A percentile compares a stretch with the other conserved stretches of the same genome.
phyloP scores from a whole-genome alignment of 1,140 invertebrate species.

The Hypothenemus hampei region DNA sequence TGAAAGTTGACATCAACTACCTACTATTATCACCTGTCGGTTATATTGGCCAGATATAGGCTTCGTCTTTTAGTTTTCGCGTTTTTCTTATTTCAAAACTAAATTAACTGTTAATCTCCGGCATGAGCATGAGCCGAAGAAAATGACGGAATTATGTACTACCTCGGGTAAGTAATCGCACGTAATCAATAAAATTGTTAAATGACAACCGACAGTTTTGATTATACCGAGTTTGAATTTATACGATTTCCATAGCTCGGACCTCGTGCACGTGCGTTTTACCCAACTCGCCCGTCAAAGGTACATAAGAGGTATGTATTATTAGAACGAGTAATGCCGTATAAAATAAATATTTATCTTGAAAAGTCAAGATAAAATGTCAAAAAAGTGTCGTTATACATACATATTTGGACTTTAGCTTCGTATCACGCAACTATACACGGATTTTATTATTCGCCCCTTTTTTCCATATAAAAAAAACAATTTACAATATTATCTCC shows the following conservation, averaged over 20 bases:
- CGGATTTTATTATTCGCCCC: not conserved
- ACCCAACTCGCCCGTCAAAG: not conserved
- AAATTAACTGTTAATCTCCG: slow-evolving; percentile 2
- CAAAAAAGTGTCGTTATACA: not conserved
- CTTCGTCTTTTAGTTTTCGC: not conserved
- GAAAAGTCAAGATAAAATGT: slow-evolving; percentile 6
- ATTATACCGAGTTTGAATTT: not conserved
- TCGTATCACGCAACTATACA: not conserved
- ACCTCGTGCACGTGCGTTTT: not conserved
- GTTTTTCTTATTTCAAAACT: slow-evolving; percentile 4
- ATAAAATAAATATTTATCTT: slow-evolving; percentile 12
- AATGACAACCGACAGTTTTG: not conserved
- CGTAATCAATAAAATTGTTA: not conserved
- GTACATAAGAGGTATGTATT: slow-evolving; percentile 1
- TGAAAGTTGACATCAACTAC: slow-evolving; percentile 7
- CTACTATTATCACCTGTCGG: slow-evolving; percentile 13
- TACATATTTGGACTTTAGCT: not conserved
- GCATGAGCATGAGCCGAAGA: too few species aligned
- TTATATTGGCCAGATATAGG: slow-evolving; percentile 8
- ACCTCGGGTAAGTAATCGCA: not conserved
- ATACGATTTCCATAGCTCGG: not conserved
- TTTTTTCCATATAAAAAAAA: not conserved
- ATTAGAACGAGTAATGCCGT: not conserved
- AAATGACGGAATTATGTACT: too few species aligned
- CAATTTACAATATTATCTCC: not conserved